Evolutionary conservation across 2,888 invertebrate species (phyloP).

Genomic region (Scaptomyza parva): DNA sequence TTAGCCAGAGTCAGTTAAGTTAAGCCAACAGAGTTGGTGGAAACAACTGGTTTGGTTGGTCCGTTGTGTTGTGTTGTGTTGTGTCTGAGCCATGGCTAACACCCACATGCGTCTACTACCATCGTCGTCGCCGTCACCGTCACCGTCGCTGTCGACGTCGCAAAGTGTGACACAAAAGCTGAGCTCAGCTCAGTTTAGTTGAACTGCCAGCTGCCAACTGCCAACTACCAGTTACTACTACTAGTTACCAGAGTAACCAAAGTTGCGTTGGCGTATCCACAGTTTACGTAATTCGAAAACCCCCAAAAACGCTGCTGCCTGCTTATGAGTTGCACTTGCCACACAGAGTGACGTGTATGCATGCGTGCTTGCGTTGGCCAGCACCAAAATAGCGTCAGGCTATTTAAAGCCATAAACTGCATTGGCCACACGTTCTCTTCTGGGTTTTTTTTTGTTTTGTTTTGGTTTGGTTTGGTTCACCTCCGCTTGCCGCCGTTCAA

Average conservation of each 20-base stretch:
- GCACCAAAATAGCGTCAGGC: conserved; percentile 41
- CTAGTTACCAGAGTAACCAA: conserved; percentile 6
- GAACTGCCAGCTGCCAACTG: neutral
- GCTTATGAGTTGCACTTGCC: conserved; percentile 53
- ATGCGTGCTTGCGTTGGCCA: conserved; percentile 20
- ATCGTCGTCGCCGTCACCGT: neutral
- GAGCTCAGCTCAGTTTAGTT: conserved; percentile 15
- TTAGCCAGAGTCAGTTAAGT: conserved; percentile 13
- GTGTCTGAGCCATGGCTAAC: conserved; percentile 50
- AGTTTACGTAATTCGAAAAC: conserved; percentile 48
- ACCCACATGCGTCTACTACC: conserved; percentile 47
- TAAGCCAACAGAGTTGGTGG: neutral
- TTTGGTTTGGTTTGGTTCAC: neutral
- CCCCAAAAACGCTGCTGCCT: conserved; percentile 37
- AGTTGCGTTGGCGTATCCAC: conserved; percentile 41
- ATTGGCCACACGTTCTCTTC: conserved; percentile 57
- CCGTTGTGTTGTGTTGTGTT: conserved; percentile 33
- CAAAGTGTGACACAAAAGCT: conserved; percentile 35
- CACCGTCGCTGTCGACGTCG: neutral
- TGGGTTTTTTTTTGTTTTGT: neutral
- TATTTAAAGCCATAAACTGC: conserved; percentile 55
- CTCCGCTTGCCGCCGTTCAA: neutral
- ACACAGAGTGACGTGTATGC: conserved; percentile 15
- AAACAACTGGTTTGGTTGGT: conserved; percentile 48
- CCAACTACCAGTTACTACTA: conserved; percentile 4